Conservation (phyloP, 2,888 invertebrate genomes). For the Drosophila falleni region DNA sequence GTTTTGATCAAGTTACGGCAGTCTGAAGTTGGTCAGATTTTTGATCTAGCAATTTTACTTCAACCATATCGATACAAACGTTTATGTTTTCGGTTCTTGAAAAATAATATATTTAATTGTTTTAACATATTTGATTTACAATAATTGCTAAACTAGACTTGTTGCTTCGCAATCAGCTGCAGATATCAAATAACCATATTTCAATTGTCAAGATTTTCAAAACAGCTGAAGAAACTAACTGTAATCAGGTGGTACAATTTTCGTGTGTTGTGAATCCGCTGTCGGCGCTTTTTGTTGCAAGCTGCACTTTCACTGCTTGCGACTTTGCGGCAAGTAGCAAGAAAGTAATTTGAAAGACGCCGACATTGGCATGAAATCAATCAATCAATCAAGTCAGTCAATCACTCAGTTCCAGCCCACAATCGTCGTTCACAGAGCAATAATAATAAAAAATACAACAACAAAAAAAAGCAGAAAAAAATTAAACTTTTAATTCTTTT, state of each 20-base stretch:
- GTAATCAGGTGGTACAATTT: slow-evolving; percentile 14
- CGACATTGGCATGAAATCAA: slow-evolving; percentile 51
- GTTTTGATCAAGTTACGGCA: too few relatives aligned
- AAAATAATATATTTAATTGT: too few relatives aligned
- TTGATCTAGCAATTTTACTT: too few relatives aligned
- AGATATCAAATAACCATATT: not conserved
- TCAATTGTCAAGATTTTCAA: not conserved
- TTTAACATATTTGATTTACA: not conserved
- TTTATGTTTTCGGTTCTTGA: too few relatives aligned
- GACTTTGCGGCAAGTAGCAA: slow-evolving; percentile 1
- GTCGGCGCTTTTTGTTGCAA: slow-evolving; percentile 7
- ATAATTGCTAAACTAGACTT: not conserved
- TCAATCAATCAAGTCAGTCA: slow-evolving; percentile 47
- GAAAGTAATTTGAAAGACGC: slow-evolving; percentile 32
- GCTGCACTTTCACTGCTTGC: slow-evolving; percentile 53
- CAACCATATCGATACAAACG: too few relatives aligned
- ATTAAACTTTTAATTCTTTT: slow-evolving; percentile 19
- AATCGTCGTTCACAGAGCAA: slow-evolving; percentile 24
- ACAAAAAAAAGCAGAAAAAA: not conserved
- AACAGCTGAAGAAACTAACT: slow-evolving; percentile 13
- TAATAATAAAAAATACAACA: slow-evolving; percentile 37
- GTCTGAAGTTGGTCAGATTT: too few relatives aligned
- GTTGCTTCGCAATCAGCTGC: not conserved
- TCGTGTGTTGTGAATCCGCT: not conserved
- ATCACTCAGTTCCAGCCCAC: slow-evolving; percentile 45